Base-by-base conservation (phyloP, 2,797 vertebrate species). In the Fistularia commersonii region DNA sequence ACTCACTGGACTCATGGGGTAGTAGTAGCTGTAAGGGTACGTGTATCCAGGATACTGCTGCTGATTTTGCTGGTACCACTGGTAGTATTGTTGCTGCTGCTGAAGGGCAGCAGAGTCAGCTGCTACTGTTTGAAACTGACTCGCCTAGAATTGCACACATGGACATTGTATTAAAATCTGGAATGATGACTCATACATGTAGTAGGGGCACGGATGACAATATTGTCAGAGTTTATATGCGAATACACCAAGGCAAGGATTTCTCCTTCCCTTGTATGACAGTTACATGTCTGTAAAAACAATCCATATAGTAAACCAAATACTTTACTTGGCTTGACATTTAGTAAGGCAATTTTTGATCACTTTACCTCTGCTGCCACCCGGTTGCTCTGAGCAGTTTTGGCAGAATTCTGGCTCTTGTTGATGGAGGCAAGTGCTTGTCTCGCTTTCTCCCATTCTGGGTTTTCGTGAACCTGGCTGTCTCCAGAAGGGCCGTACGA, bases 401-500 rank as follows among this genome's bases (percentile, higher is more conserved):
- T 89, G 9, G 87, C 76, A 1, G 89, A 47, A 7, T 64, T 89
- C 42, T 82, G 93, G 11, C 85, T 92, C 74, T 96, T 96, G 76
- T 82, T 95, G 59, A 96, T 97, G 46, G 93, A 95, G 7, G 95
- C 95, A 46, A 96, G 77, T 1, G 94, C 95, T 80, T 95, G 95
- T 41, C 95, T 86, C 15, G 95, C 95, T 51, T 95, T 97, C 82
- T 97, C 94, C 95, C 95, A 97, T 76, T 96, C 95, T 0, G 95
- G 95, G 58, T 95, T 97, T 82, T 97, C 95, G 0, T 93, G 93
- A 65, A 89, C 91, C 42, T 91, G 91, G 0, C 83, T 52, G 1
- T 95, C 93, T 55, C 58, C 73, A 51, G 74, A 7, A 51, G 54
- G 40, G 8, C 72, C 72, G 34, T 86, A 91, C 0, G 87, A 74